phyloP scores from a whole-genome alignment of 2,888 invertebrate species.

The Lithophane ornitopus region DNA sequence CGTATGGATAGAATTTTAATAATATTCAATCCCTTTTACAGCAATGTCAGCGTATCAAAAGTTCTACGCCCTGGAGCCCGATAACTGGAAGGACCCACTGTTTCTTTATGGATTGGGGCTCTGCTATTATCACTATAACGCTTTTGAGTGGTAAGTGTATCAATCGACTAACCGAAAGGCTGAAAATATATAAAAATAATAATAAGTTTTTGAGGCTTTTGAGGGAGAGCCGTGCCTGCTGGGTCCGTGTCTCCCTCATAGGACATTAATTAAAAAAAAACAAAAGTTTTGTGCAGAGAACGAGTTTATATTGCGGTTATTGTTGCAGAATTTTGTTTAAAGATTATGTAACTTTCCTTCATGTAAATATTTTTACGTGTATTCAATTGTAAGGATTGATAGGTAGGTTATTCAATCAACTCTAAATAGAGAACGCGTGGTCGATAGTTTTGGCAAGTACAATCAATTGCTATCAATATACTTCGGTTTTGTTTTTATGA shows the following conservation, averaged over 20 bases:
- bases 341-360: too few species aligned
- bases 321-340: slow-evolving; percentile 22
- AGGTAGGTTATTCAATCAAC: not conserved
- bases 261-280: not conserved
- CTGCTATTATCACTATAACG: slow-evolving; percentile 99
- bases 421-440: not conserved
- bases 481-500: not conserved
- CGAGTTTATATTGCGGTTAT: slow-evolving; percentile 34
- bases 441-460: not conserved
- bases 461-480: not conserved
- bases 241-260: too few species aligned
- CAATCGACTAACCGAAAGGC: not conserved
- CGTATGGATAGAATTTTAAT: not conserved
- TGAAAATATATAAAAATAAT: not conserved
- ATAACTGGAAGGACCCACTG: slow-evolving; percentile 97
- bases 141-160: slow-evolving; percentile 97
- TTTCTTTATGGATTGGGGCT: slow-evolving; percentile 98
- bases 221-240: too few species aligned
- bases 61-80: slow-evolving; percentile 94
- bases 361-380: not conserved
- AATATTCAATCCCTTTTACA: slow-evolving; percentile 85
- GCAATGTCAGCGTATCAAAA: slow-evolving; percentile 99
- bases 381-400: not conserved
- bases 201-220: not conserved
- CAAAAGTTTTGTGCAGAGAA: not conserved